Evolutionary conservation across 35 echinoderm and acorn worm species (phyloP).

Genomic region (Heliocidaris erythrogramma): DNA sequence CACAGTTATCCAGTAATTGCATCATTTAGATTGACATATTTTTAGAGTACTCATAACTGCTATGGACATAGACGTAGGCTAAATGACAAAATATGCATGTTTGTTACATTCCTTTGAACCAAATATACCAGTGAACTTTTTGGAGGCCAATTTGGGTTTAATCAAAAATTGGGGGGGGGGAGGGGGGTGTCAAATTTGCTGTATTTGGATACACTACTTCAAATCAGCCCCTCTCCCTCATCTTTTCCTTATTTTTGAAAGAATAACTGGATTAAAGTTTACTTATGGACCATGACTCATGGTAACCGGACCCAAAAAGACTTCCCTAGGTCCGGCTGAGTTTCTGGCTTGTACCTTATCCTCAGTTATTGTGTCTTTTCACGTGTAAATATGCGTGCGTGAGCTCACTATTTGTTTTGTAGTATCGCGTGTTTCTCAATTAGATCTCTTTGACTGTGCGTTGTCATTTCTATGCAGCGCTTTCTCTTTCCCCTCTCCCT

Average conservation of each 20-base stretch:
- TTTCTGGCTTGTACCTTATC: not conserved
- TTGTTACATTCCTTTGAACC: not conserved
- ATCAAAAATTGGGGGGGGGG: not conserved
- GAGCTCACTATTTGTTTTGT: slow-evolving; percentile 38
- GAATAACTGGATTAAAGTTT: slow-evolving; percentile 45
- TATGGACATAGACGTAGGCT: too few species aligned
- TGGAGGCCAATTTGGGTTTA: not conserved
- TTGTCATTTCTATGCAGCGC: not conserved
- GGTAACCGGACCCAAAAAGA: slow-evolving; percentile 5
- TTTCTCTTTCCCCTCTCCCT: not conserved
- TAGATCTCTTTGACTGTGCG: slow-evolving; percentile 10
- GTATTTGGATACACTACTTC: not conserved
- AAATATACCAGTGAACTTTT: not conserved
- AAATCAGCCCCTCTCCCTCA: not conserved
- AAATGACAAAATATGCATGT: too few species aligned
- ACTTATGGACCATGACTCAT: not conserved
- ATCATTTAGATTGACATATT: not conserved
- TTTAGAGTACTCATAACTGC: not conserved
- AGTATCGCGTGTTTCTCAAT: slow-evolving; percentile 22
- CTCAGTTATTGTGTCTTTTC: slow-evolving; percentile 36
- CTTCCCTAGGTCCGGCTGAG: not conserved
- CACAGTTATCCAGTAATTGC: too few species aligned
- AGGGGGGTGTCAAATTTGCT: not conserved
- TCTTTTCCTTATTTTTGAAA: slow-evolving; percentile 4
- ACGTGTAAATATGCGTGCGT: slow-evolving; percentile 28